phyloP scores from a whole-genome alignment of 2,888 invertebrate species.

The Zygothrica quintamaculata region DNA sequence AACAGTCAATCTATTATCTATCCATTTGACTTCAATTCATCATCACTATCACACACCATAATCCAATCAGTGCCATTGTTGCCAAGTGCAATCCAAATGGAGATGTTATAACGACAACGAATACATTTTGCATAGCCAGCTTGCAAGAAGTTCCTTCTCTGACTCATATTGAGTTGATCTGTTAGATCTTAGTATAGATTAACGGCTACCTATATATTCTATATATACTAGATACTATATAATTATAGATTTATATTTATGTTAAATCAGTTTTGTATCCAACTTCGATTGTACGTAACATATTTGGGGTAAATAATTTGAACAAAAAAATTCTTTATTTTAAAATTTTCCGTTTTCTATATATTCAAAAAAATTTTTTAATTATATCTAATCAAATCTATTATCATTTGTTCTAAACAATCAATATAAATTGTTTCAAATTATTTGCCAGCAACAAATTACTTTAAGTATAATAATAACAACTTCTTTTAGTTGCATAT shows the following conservation, averaged over 20 bases:
- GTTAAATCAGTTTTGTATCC: slow-evolving; percentile 24
- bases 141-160: slow-evolving; percentile 70
- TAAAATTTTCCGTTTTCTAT: slow-evolving; percentile 8
- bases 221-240: no score
- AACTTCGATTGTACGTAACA: slow-evolving; percentile 18
- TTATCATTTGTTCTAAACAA: slow-evolving; percentile 13
- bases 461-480: slow-evolving; percentile 6
- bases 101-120: slow-evolving; percentile 53
- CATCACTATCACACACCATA: not conserved
- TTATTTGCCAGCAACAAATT: slow-evolving; percentile 4
- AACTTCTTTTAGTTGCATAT: slow-evolving; percentile 36
- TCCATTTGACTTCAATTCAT: no score
- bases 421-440: slow-evolving; percentile 1
- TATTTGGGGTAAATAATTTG: slow-evolving; percentile 16
- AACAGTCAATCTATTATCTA: slow-evolving; percentile 10
- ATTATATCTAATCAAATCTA: not conserved
- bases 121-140: slow-evolving; percentile 57
- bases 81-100: slow-evolving; percentile 50
- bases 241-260: slow-evolving; percentile 22
- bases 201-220: no score
- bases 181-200: slow-evolving; percentile 12
- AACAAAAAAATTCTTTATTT: slow-evolving; percentile 16
- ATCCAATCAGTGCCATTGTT: slow-evolving; percentile 59
- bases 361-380: no score
- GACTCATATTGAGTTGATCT: slow-evolving; percentile 77